These are phyloP conservation scores for Spilosoma lubricipeda DNA, from an alignment of 2,888 invertebrate species.

Conservation along the genomic window DNA sequence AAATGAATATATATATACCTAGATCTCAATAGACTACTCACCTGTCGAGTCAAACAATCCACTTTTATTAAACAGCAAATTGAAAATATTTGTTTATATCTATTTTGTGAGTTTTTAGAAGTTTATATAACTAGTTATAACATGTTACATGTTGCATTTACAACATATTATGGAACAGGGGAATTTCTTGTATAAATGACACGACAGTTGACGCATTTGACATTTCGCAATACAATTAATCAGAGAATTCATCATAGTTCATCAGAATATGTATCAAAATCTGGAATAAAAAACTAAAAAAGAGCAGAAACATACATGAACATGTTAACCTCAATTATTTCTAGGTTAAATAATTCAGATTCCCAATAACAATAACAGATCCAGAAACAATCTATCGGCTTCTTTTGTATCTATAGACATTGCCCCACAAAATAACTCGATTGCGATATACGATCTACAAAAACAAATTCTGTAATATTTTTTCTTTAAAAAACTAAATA, in stretches of 20 bases:
- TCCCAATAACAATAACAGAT: conserved; percentile 2
- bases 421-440: conserved; percentile 19
- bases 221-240: not conserved
- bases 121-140: not conserved
- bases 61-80: not conserved
- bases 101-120: not conserved
- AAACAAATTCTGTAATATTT: conserved; percentile 32
- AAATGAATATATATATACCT: too few species aligned
- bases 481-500: conserved; percentile 30
- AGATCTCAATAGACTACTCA: not conserved
- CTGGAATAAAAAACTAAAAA: too few species aligned
- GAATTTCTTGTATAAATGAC: not conserved
- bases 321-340: not conserved
- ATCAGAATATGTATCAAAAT: not conserved
- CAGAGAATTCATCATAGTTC: too few species aligned
- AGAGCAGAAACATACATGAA: not conserved
- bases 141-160: not conserved
- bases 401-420: conserved; percentile 19
- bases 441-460: conserved; percentile 22
- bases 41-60: not conserved
- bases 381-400: conserved; percentile 12
- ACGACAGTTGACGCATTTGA: not conserved
- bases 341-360: conserved; percentile 4
- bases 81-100: not conserved
- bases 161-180: not conserved